These are phyloP conservation scores for Okapia johnstoni DNA, from an alignment of 2,113 vertebrate species.

Conservation along the genomic window DNA sequence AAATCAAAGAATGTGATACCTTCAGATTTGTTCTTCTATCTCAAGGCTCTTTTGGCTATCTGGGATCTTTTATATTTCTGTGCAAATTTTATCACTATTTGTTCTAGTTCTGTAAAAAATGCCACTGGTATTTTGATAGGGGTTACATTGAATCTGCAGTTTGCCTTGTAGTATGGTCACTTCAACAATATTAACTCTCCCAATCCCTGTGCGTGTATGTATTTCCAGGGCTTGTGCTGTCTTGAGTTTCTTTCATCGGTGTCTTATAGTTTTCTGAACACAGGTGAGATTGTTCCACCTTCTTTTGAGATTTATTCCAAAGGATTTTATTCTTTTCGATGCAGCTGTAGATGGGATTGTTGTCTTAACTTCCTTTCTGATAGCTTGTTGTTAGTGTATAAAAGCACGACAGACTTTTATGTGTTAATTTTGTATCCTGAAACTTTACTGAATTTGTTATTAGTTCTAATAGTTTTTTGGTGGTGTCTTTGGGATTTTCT, in stretches of 20 bases:
- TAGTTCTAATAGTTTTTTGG: background rate
- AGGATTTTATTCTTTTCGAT: background rate
- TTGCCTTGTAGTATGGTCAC: background rate
- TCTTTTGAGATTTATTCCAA: background rate
- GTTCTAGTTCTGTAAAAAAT: background rate
- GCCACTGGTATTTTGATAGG: background rate
- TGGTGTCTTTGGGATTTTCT: background rate
- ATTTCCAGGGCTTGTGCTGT: background rate
- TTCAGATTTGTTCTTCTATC: background rate
- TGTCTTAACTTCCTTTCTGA: background rate
- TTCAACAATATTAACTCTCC: background rate
- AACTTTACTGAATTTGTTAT: background rate
- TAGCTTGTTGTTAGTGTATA: background rate
- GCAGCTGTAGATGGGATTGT: background rate
- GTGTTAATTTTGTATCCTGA: background rate
- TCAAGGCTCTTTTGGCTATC: background rate
- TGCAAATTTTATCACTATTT: background rate
- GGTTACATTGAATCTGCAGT: background rate
- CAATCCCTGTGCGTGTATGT: background rate
- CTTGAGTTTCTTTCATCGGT: background rate
- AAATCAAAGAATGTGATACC: background rate
- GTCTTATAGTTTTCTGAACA: background rate
- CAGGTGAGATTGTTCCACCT: background rate
- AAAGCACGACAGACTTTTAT: background rate
- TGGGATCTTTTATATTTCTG: background rate